phyloP scores from a whole-genome alignment of 2,888 invertebrate genomes.

The Tineola bisselliella region DNA sequence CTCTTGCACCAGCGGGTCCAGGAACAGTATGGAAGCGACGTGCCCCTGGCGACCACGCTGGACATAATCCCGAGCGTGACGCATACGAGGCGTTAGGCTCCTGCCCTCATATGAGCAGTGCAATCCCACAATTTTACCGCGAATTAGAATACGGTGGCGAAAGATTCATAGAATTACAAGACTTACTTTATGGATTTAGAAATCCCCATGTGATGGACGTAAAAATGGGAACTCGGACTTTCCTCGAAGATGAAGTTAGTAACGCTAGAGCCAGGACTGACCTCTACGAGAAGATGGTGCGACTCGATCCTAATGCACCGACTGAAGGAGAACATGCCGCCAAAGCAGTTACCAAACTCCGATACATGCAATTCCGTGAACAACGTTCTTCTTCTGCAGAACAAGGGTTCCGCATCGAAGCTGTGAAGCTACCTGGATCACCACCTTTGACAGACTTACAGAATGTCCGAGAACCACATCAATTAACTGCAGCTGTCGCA shows the following conservation, averaged over 20 bases:
- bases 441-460: constrained; percentile 89
- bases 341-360: constrained; percentile 91
- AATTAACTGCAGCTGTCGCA: constrained; percentile 78
- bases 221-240: constrained; percentile 96
- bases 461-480: constrained; percentile 80
- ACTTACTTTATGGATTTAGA: constrained; percentile 87
- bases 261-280: constrained; percentile 86
- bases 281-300: constrained; percentile 95
- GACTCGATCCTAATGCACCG: constrained; percentile 87
- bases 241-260: constrained; percentile 93
- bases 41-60: constrained; percentile 73
- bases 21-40: constrained; percentile 95
- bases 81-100: constrained; percentile 83
- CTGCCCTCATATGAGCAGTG: constrained; percentile 75
- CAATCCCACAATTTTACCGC: constrained; percentile 86
- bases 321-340: constrained; percentile 82
- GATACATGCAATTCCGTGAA: constrained; percentile 97
- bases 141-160: constrained; percentile 82
- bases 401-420: constrained; percentile 96
- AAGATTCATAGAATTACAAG: constrained; percentile 94
- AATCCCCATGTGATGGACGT: constrained; percentile 97
- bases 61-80: constrained; percentile 77
- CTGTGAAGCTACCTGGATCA: constrained; percentile 86
- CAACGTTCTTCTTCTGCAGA: constrained; percentile 91
- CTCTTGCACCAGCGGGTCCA: constrained; percentile 91